These are phyloP conservation scores for Corythornis madagascariensis DNA, from an alignment of 2,113 vertebrate genomes.

Conservation along the genomic window DNA sequence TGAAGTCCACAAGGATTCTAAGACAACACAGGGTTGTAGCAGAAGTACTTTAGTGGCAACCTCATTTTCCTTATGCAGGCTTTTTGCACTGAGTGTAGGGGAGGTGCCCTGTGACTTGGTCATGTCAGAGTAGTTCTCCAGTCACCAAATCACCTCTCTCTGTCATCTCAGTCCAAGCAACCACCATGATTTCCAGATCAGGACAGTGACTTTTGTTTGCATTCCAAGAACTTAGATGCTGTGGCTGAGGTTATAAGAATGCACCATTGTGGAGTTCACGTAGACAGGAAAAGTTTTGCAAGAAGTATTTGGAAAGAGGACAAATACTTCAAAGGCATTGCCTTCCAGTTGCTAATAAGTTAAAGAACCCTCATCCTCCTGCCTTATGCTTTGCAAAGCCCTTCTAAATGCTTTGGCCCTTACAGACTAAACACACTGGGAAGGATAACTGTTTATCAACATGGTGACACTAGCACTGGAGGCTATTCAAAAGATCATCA, in stretches of 20 bases:
- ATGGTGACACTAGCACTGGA: not conserved
- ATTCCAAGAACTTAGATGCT: not conserved
- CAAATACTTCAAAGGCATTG: not conserved
- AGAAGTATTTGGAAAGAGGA: not conserved
- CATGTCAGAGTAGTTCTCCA: not conserved
- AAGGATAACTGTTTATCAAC: not conserved
- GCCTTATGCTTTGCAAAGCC: not conserved
- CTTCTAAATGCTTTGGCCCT: not conserved
- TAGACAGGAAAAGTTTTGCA: not conserved
- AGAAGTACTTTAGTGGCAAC: not conserved
- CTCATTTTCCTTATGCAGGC: not conserved
- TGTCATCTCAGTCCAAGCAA: not conserved
- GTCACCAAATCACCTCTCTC: not conserved
- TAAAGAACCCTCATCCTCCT: not conserved
- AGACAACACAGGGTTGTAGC: not conserved
- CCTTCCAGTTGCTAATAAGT: not conserved
- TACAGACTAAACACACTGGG: conserved; percentile 24
- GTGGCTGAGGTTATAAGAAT: not conserved
- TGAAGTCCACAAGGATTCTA: not conserved
- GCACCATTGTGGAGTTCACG: not conserved
- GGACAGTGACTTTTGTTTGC: not conserved
- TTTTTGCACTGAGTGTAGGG: not conserved
- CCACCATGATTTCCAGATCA: not conserved
- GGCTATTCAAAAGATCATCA: not conserved
- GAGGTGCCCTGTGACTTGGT: not conserved